Percentiles rank a stretch among this genome's conserved stretches.
phyloP scores from a whole-genome alignment of 2,797 vertebrate species.

The Micromesistius poutassou region DNA sequence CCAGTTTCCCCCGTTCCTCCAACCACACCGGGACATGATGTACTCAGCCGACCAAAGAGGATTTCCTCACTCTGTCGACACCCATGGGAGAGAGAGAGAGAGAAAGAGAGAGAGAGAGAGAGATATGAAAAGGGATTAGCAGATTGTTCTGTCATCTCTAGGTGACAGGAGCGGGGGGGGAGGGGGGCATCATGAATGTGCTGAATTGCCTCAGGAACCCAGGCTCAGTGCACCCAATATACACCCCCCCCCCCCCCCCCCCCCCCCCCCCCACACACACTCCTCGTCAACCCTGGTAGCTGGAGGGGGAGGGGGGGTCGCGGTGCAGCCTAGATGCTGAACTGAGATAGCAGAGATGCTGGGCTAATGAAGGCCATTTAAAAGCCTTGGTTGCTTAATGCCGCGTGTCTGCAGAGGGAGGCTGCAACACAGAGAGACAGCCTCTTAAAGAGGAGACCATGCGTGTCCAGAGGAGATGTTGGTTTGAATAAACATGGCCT shows the following conservation, averaged over 20 bases:
- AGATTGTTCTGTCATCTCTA: constrained; percentile 66
- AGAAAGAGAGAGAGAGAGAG: background rate
- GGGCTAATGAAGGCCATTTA: background rate
- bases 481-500: constrained; percentile 1
- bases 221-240: background rate
- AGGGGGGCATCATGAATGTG: constrained; percentile 56
- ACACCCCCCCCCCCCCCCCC: constrained; percentile 16
- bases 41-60: constrained; percentile 56
- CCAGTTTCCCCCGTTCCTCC: constrained; percentile 52
- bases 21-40: constrained; percentile 54
- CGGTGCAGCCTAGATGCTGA: no score
- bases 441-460: background rate
- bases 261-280: no score
- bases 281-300: no score
- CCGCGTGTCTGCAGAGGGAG: background rate
- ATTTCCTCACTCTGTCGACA: constrained; percentile 71
- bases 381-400: constrained; percentile 1
- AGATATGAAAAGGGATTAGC: constrained; percentile 71
- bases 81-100: constrained; percentile 44
- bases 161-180: constrained; percentile 60
- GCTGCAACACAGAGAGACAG: background rate
- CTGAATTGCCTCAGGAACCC: constrained; percentile 56
- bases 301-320: no score
- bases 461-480: background rate
- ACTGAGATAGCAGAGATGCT: no score